Conservation (phyloP, 2,113 vertebrate genomes). For the Daphoenositta chrysoptera region DNA sequence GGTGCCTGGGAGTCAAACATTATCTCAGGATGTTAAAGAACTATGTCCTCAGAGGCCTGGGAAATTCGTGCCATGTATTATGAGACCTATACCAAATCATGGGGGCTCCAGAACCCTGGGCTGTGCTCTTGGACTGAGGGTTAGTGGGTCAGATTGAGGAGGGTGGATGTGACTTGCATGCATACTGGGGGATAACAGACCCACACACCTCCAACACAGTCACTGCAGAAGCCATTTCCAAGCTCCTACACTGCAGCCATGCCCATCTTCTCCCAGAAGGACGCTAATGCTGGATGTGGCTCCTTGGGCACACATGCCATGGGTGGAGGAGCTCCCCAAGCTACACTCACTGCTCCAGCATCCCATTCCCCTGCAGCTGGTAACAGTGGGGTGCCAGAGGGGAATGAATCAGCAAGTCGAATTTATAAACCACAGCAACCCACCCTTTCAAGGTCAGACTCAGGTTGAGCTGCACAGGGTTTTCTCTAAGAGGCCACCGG, state of each 20-base stretch:
- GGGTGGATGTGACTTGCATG: background rate
- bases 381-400: background rate
- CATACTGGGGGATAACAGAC: background rate
- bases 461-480: slow-evolving; percentile 70
- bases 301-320: background rate
- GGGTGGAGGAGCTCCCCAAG: background rate
- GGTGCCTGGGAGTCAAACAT: background rate
- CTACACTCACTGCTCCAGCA: rapidly evolving
- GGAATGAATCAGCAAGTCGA: background rate
- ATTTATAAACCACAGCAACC: slow-evolving; percentile 60
- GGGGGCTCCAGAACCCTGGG: background rate
- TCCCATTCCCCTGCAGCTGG: slow-evolving; percentile 26
- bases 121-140: background rate
- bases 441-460: slow-evolving; percentile 69
- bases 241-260: background rate
- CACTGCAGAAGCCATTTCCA: background rate
- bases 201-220: background rate
- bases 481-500: slow-evolving; percentile 72
- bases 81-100: background rate
- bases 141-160: background rate
- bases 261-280: background rate
- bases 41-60: background rate
- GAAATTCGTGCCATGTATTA: background rate
- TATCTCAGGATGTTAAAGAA: background rate
- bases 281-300: rapidly evolving